Evolutionary conservation across 2,888 invertebrate genomes (phyloP).

Genomic region (Limenitis camilla): DNA sequence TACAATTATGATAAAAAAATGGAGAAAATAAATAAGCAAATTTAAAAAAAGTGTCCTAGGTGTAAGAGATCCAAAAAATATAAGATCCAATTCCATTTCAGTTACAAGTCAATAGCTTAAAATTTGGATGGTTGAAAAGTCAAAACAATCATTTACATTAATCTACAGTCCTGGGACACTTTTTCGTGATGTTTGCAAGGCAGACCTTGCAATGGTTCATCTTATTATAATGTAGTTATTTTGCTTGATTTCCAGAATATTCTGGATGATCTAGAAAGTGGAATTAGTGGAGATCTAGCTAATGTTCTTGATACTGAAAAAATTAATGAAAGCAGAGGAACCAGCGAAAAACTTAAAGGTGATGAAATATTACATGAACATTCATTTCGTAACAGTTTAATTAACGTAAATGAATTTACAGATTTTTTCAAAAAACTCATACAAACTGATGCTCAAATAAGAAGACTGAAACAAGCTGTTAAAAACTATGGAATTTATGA

Average conservation of each 20-base stretch:
- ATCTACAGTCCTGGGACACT: no score
- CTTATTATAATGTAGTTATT: neutral
- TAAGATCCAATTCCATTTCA: no score
- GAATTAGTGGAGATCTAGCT: conserved; percentile 29
- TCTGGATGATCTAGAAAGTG: neutral
- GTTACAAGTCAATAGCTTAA: no score
- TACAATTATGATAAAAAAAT: no score
- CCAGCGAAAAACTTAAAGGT: conserved; percentile 43
- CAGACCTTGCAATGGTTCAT: conserved; percentile 1
- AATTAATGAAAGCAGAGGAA: conserved; percentile 33
- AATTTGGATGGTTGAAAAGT: no score
- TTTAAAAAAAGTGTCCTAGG: no score
- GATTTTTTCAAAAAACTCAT: conserved; percentile 58
- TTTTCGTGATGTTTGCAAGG: no score
- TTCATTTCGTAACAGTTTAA: neutral
- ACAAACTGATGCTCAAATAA: conserved; percentile 52
- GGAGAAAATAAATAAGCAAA: no score
- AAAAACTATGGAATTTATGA: conserved; percentile 14
- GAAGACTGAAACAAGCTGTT: conserved; percentile 38
- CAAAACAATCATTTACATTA: no score
- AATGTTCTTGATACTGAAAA: conserved; percentile 37
- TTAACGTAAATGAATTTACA: conserved; percentile 20
- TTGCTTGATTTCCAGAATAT: conserved; percentile 4
- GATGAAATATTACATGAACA: neutral
- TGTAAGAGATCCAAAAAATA: no score